Percentiles rank a stretch among this genome's conserved stretches.
These are phyloP conservation scores for Pegea sp. DNA, from an alignment of 23 tunicate genomes.

Conservation along the genomic window DNA sequence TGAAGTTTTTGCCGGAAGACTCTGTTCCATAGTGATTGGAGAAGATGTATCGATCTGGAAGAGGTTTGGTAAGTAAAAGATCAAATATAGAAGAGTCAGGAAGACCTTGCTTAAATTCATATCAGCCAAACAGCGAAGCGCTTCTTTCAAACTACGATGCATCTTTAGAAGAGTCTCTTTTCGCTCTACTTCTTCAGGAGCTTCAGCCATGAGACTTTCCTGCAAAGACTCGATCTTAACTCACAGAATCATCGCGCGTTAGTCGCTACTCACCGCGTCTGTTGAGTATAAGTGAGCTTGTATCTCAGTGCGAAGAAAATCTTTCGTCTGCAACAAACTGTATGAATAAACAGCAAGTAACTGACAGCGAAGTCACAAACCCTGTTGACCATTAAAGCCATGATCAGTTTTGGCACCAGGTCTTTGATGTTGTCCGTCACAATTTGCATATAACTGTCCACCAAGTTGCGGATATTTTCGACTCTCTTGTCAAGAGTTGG, in stretches of 20 bases:
- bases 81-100: too few species aligned
- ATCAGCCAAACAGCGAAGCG: conserved; percentile 68
- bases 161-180: conserved; percentile 53
- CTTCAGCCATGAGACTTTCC: conserved; percentile 75
- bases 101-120: too few species aligned
- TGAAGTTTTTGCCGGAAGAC: too few species aligned
- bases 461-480: conserved; percentile 91
- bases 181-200: conserved; percentile 62
- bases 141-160: conserved; percentile 92
- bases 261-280: background rate
- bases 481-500: conserved; percentile 88
- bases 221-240: conserved; percentile 2
- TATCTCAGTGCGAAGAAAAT: background rate
- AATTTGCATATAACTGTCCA: conserved; percentile 94
- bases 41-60: too few species aligned
- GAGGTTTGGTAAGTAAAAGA: too few species aligned
- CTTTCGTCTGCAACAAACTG: background rate
- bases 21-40: too few species aligned
- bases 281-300: conserved; percentile 1
- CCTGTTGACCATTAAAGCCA: conserved; percentile 67
- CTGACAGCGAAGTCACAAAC: background rate
- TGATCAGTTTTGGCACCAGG: conserved; percentile 81
- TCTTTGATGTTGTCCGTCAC: conserved; percentile 80
- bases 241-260: too few species aligned
- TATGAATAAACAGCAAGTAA: background rate